These are phyloP conservation scores for Prunella fulvescens DNA, from an alignment of 2,113 vertebrate species.

Conservation along the genomic window DNA sequence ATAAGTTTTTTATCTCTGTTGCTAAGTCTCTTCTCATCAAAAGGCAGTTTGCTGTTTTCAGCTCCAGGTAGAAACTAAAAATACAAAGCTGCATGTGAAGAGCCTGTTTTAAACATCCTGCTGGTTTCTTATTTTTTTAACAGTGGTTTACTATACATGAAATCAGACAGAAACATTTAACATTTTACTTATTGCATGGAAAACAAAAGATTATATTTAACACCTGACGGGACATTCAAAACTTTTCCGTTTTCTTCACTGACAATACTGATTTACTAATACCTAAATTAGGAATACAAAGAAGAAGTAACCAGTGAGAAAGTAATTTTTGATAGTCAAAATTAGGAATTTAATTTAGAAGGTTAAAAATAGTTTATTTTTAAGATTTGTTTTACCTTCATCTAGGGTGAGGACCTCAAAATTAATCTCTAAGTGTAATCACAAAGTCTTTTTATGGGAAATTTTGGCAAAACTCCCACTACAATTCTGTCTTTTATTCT, in stretches of 20 bases:
- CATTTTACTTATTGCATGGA: background rate
- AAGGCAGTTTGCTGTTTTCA: background rate
- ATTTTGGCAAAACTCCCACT: background rate
- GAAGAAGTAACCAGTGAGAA: background rate
- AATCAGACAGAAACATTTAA: background rate
- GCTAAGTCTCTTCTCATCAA: background rate
- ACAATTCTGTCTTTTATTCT: too few relatives aligned
- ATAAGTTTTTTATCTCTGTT: background rate
- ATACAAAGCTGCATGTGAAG: background rate
- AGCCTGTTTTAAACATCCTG: background rate
- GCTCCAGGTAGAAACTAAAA: background rate
- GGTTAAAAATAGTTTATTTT: background rate
- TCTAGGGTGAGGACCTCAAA: background rate
- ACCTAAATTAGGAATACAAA: background rate
- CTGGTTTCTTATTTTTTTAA: background rate
- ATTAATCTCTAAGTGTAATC: background rate
- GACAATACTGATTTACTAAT: background rate
- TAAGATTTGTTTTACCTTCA: background rate
- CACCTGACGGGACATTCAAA: accelerated
- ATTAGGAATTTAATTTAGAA: background rate
- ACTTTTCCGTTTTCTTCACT: background rate
- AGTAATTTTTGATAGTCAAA: background rate
- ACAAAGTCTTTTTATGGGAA: background rate
- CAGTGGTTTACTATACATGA: background rate
- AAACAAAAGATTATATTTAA: background rate